Base-by-base conservation (phyloP, 2,797 vertebrate genomes). In the Molossus alvarezi region DNA sequence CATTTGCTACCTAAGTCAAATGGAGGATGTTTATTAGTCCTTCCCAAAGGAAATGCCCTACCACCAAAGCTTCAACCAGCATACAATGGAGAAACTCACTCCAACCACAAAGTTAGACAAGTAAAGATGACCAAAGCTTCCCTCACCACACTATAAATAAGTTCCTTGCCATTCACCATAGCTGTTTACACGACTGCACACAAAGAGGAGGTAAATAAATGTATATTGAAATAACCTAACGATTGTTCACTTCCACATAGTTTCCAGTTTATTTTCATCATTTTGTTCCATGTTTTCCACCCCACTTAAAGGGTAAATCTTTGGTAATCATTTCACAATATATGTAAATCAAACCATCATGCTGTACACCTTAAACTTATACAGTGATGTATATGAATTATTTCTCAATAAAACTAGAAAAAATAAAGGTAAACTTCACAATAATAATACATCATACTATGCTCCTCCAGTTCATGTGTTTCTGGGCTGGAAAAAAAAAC, bases 401-500 rank as follows among this genome's bases (percentile, higher is more conserved):
- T 45, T 45, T 45, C 41, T 45, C 41, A 45, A 45, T 45, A 45
- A 45, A 45, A 45, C 41, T 45, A 45, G 41, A 45, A 57, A 77
- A 86, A 37, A 33, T 33, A 51, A 7, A 12, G 41, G 48, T 82
- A 86, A 94, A 88, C 51, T 77, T 41, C 25, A 76, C 13, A 88
- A 33, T 14, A 80, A 87, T 48, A 72, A 80, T 21, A 41, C 7
- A 13, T 29, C 33, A n/a, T 23, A 23, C 17, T 67, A 94, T 41
- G 53, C 17, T 87, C 1, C 20, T 23, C 51, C 83, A 85, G 18
- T 71, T 55, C 67, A 75, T 73, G 29, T 77, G 37, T 21, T 83
- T 92, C 75, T 57, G 15, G 8, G 37, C 65, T 91, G 25, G 12
- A 65, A 96, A 94, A 71, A 71, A 72, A 96, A 94, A 77, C 33